Evolutionary conservation across 2,113 vertebrate genomes (phyloP).

Genomic region (Plecotus auritus): DNA sequence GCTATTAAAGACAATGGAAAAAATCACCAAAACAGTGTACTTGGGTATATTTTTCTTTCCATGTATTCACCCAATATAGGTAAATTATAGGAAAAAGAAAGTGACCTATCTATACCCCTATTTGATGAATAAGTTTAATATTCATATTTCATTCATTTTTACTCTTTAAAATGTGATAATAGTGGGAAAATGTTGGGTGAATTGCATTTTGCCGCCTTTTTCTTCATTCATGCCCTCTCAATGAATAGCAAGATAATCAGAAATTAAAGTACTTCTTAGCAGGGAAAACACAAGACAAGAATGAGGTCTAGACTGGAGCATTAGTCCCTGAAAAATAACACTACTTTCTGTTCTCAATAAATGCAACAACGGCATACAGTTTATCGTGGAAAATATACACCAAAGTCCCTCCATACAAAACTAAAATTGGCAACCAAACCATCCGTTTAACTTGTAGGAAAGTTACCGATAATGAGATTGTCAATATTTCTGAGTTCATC

Average conservation of each 20-base stretch:
- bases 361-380: neutral
- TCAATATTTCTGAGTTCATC: neutral
- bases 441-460: neutral
- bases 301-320: neutral
- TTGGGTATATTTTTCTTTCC: neutral
- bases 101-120: neutral
- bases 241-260: constrained; percentile 11
- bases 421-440: neutral
- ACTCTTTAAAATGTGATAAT: neutral
- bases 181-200: neutral
- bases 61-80: neutral
- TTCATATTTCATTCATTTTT: neutral
- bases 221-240: neutral
- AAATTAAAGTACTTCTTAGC: neutral
- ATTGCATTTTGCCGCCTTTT: neutral
- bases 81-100: constrained; percentile 8
- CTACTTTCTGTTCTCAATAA: neutral
- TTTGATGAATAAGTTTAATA: constrained; percentile 35
- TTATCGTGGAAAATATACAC: neutral
- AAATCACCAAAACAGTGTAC: neutral
- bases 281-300: neutral
- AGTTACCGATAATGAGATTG: neutral
- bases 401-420: neutral
- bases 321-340: neutral
- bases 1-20: neutral